These are phyloP conservation scores for Platyrinchus mystaceus DNA, from an alignment of 2,797 vertebrate genomes.

Conservation along the genomic window DNA sequence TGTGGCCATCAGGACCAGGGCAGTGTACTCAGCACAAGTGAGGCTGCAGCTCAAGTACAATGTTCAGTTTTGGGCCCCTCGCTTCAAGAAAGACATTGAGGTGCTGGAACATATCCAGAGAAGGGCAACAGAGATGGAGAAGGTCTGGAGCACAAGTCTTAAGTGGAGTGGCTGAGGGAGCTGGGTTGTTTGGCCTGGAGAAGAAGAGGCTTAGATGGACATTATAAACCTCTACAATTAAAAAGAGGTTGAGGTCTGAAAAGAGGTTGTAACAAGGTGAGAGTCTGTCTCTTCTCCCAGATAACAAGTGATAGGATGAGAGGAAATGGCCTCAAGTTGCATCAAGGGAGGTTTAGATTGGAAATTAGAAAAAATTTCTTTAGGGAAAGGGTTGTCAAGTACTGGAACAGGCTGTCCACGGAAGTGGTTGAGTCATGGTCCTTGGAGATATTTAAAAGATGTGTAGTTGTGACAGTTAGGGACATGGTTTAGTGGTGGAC, in stretches of 20 bases:
- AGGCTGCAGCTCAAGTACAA: background rate
- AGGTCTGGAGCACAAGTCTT: background rate
- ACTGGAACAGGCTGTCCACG: background rate
- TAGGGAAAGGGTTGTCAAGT: background rate
- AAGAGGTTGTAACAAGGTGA: background rate
- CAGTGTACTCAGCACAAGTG: background rate
- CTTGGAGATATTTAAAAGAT: background rate
- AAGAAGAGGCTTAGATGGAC: background rate
- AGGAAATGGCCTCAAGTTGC: background rate
- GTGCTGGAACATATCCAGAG: background rate
- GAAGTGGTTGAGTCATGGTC: background rate
- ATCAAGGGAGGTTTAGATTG: background rate
- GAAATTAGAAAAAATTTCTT: background rate
- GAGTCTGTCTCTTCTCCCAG: background rate
- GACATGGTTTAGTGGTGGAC: background rate
- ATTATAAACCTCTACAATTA: background rate
- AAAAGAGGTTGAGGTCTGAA: background rate
- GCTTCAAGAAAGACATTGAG: background rate
- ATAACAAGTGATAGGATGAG: background rate
- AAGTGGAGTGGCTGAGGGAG: background rate
- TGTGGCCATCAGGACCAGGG: background rate
- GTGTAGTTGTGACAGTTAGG: background rate
- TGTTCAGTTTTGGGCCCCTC: background rate
- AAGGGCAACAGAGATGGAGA: fast-evolving
- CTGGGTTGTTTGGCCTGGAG: background rate